Percentiles rank a stretch among this genome's conserved stretches.
These are phyloP conservation scores for Tamias sibiricus DNA, from an alignment of 2,113 vertebrate genomes.

Conservation along the genomic window DNA sequence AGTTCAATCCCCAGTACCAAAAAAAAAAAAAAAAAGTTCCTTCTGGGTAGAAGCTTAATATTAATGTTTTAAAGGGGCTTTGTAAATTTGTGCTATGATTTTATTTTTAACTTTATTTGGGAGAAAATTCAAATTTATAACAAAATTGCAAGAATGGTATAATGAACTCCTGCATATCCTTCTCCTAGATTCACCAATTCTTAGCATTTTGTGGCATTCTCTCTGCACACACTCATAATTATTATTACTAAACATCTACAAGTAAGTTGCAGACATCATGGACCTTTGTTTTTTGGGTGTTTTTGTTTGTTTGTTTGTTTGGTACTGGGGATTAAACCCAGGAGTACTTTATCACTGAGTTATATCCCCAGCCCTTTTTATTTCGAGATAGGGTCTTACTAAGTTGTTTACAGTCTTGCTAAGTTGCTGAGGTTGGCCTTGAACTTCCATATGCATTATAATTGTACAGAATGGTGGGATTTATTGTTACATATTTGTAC, in stretches of 20 bases:
- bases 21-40: no score
- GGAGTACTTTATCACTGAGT: no score
- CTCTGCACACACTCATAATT: background rate
- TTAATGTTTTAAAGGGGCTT: background rate
- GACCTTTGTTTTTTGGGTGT: background rate
- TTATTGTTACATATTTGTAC: no score
- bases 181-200: background rate
- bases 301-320: no score
- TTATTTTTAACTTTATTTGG: background rate
- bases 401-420: no score
- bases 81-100: constrained; percentile 26
- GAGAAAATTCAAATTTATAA: constrained; percentile 2
- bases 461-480: no score
- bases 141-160: background rate
- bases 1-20: no score
- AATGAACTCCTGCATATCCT: background rate
- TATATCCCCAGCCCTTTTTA: no score
- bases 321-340: no score
- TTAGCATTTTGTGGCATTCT: background rate
- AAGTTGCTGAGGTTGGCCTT: no score
- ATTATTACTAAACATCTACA: background rate
- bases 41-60: background rate
- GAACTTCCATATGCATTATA: no score
- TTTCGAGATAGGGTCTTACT: no score
- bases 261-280: background rate